These are phyloP conservation scores for Gadus macrocephalus DNA, from an alignment of 2,113 vertebrate genomes.

Conservation along the genomic window DNA sequence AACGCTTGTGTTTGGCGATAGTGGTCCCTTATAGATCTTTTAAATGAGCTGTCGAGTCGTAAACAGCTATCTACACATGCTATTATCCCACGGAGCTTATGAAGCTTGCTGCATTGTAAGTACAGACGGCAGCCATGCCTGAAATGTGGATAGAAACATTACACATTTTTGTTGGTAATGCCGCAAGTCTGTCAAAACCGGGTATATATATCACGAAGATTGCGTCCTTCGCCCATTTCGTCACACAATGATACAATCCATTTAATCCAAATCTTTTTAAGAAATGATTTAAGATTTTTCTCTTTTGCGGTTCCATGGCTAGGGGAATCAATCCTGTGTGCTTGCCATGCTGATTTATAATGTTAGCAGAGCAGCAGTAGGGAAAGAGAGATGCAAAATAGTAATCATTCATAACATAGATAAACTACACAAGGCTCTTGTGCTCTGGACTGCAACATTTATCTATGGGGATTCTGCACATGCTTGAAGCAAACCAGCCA, in stretches of 20 bases:
- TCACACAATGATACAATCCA: constrained; percentile 77
- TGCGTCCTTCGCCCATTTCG: constrained; percentile 63
- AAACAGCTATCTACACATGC: constrained; percentile 17
- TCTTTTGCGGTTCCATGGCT: constrained; percentile 52
- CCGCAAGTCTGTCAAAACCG: constrained; percentile 52
- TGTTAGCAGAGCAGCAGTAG: constrained; percentile 62
- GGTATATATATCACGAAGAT: constrained; percentile 66
- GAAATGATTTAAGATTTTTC: constrained; percentile 72
- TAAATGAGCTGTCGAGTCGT: constrained; percentile 16
- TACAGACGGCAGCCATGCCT: constrained; percentile 50
- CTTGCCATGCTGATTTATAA: constrained; percentile 70
- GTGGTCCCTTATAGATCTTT: neutral
- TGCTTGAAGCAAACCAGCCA: constrained; percentile 51
- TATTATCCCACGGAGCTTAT: constrained; percentile 14
- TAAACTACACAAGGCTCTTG: constrained; percentile 65
- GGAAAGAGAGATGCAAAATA: constrained; percentile 71
- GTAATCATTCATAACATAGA: constrained; percentile 66
- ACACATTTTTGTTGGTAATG: constrained; percentile 55
- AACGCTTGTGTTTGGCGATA: neutral
- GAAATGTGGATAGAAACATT: constrained; percentile 65
- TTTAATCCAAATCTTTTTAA: constrained; percentile 75
- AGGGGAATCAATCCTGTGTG: constrained; percentile 60
- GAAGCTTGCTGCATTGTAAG: constrained; percentile 25
- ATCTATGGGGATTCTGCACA: constrained; percentile 63
- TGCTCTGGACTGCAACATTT: constrained; percentile 69